These are phyloP conservation scores for Pemphigus obesinymphae DNA, from an alignment of 1,140 invertebrate species.

Conservation along the genomic window DNA sequence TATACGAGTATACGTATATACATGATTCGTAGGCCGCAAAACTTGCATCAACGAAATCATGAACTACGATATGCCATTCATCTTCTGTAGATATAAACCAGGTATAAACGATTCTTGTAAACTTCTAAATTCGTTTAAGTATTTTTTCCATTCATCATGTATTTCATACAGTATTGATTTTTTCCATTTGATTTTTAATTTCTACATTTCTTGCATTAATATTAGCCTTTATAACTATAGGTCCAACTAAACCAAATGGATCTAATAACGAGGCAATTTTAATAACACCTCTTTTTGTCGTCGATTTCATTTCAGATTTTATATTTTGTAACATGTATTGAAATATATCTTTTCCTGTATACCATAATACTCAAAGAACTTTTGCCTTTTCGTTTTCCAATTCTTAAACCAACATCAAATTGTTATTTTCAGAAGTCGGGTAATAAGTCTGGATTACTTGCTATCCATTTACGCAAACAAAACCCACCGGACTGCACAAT, in stretches of 20 bases:
- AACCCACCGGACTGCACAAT: background rate
- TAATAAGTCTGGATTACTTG: too few species aligned
- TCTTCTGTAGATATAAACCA: background rate
- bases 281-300: constrained; percentile 43
- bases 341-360: background rate
- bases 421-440: background rate
- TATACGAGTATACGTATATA: constrained; percentile 45
- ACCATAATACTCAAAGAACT: too few species aligned
- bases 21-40: constrained; percentile 47
- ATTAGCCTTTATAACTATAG: too few species aligned
- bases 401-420: background rate
- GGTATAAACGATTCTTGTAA: background rate
- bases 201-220: constrained; percentile 44
- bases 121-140: background rate
- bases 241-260: constrained; percentile 47
- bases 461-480: background rate
- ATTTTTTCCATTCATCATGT: background rate
- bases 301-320: background rate
- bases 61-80: constrained; percentile 42
- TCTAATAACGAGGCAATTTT: constrained; percentile 47
- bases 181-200: background rate
- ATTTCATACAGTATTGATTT: background rate
- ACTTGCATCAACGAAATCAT: constrained; percentile 47
- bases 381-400: too few species aligned
- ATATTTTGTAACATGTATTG: background rate